Conservation (phyloP, 2,888 invertebrate species). For the Ptilodon capucinus region DNA sequence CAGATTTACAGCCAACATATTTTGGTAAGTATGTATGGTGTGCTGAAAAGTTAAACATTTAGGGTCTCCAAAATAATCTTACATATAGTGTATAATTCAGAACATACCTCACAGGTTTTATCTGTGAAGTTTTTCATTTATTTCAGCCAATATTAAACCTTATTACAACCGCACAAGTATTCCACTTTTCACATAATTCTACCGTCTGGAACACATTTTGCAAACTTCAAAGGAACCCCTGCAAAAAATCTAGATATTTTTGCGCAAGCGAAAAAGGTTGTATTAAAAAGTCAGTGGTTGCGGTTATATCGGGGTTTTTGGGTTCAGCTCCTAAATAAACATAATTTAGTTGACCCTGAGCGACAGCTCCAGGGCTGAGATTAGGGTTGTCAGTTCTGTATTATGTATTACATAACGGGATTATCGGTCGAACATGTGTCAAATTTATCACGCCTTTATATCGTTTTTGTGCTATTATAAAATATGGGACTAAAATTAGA, state of each 20-base stretch:
- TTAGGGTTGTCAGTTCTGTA: not conserved
- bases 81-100: too few species aligned
- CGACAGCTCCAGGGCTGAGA: slow-evolving; percentile 22
- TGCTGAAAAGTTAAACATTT: too few species aligned
- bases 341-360: slow-evolving; percentile 34
- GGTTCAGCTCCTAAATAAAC: slow-evolving; percentile 35
- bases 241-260: not conserved
- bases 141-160: not conserved
- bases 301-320: slow-evolving; percentile 4
- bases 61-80: too few species aligned
- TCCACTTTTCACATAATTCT: not conserved
- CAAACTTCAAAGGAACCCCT: not conserved
- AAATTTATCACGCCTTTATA: not conserved
- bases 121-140: too few species aligned
- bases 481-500: too few species aligned
- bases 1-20: too few species aligned
- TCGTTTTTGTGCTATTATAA: too few species aligned
- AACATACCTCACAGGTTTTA: too few species aligned
- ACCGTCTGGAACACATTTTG: not conserved
- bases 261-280: not conserved
- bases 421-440: too few species aligned
- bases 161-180: not conserved
- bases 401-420: not conserved
- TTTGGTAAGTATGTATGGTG: too few species aligned
- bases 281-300: not conserved